These are phyloP conservation scores for Epinephelus fuscoguttatus DNA, from an alignment of 2,113 vertebrate species.

Conservation along the genomic window DNA sequence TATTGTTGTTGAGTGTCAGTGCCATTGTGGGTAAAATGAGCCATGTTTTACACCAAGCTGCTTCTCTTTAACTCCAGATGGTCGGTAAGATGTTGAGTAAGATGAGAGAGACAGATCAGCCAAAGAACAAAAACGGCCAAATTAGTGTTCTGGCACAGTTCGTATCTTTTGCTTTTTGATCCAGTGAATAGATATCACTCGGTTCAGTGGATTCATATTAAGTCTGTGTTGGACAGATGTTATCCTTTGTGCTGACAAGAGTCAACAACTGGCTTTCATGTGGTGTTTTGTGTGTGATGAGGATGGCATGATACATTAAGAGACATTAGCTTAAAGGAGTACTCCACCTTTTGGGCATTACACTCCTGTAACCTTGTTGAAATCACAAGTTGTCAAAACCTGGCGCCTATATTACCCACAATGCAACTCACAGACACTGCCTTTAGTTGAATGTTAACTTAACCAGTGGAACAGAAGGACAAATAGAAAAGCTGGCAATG, in stretches of 20 bases:
- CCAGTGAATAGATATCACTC: no score
- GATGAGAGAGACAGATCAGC: neutral
- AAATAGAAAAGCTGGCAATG: neutral
- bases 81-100: neutral
- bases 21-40: no score
- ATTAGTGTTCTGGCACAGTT: no score
- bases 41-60: neutral
- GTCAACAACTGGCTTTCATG: no score
- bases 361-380: neutral
- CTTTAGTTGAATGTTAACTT: neutral
- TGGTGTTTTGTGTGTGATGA: no score
- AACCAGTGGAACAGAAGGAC: neutral
- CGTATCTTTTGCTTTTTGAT: no score
- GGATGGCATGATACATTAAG: no score
- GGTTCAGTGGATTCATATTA: no score
- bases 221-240: no score
- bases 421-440: neutral
- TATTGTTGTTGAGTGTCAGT: neutral
- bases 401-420: neutral
- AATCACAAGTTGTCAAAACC: neutral
- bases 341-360: neutral
- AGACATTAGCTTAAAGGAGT: neutral
- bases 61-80: neutral
- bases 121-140: neutral
- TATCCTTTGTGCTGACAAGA: no score